Percentiles rank a stretch among this genome's conserved stretches.
These are phyloP conservation scores for Micrasema minimum DNA, from an alignment of 1,140 invertebrate genomes.

Conservation along the genomic window DNA sequence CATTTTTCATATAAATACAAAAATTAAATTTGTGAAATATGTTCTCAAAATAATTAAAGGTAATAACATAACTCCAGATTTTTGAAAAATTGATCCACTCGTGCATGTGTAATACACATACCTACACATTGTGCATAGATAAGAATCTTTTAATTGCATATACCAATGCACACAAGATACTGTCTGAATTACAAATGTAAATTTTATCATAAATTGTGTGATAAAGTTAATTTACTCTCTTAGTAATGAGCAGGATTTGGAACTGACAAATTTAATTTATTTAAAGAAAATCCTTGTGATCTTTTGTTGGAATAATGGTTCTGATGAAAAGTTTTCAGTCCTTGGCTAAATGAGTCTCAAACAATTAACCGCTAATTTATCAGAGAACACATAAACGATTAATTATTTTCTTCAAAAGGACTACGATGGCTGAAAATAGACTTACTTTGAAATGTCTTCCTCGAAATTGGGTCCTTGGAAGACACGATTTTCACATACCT, in stretches of 20 bases:
- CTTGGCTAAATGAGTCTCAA: constrained; percentile 14
- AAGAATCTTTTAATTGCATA: too few relatives aligned
- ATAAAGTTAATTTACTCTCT: constrained; percentile 20
- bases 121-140: too few relatives aligned
- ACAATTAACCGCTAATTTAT: constrained; percentile 29
- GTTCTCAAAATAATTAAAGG: too few relatives aligned
- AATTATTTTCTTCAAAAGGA: constrained; percentile 16
- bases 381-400: constrained; percentile 20
- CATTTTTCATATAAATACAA: too few relatives aligned
- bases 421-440: neutral
- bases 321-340: constrained; percentile 23
- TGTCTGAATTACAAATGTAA: too few relatives aligned
- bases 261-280: constrained; percentile 35
- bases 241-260: constrained; percentile 34
- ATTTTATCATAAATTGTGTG: too few relatives aligned
- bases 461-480: neutral
- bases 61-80: too few relatives aligned
- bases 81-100: too few relatives aligned
- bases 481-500: constrained; percentile 5
- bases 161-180: too few relatives aligned
- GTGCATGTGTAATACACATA: too few relatives aligned
- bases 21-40: too few relatives aligned
- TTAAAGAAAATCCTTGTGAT: constrained; percentile 33
- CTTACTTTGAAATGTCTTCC: constrained; percentile 3
- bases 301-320: constrained; percentile 12